These are phyloP conservation scores for Arge pagana DNA, from an alignment of 2,888 invertebrate species.

Conservation along the genomic window DNA sequence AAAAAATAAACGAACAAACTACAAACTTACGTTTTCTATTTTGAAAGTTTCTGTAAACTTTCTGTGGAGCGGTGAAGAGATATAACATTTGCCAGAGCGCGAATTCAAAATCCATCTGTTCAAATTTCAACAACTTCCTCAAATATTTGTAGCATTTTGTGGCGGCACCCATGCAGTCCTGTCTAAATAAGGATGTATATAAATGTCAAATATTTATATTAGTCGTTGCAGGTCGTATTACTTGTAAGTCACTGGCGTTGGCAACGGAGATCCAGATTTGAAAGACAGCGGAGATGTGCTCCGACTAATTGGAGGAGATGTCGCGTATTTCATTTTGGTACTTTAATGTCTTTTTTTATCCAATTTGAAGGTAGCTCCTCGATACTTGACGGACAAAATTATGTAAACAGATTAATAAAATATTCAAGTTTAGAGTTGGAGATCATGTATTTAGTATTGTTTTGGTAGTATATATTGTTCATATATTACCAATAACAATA, in stretches of 20 bases:
- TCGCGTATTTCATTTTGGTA: slow-evolving; percentile 67
- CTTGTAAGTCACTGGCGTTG: slow-evolving; percentile 64
- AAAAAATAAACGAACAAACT: too few species aligned
- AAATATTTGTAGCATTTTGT: slow-evolving; percentile 89
- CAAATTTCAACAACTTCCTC: slow-evolving; percentile 81
- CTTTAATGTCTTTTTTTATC: too few species aligned
- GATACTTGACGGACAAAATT: too few species aligned
- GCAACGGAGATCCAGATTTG: slow-evolving; percentile 65
- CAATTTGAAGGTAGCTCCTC: too few species aligned
- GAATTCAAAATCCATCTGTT: slow-evolving; percentile 99
- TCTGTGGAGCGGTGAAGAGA: slow-evolving; percentile 91
- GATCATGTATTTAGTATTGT: too few species aligned
- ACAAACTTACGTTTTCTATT: slow-evolving; percentile 89
- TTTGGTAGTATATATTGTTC: too few species aligned
- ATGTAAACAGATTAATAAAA: too few species aligned
- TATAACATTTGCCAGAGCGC: slow-evolving; percentile 99
- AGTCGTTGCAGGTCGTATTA: slow-evolving; percentile 24
- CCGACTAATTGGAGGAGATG: slow-evolving; percentile 65
- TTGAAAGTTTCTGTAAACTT: slow-evolving; percentile 96
- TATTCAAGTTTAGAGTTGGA: too few species aligned
- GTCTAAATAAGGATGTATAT: slow-evolving; percentile 53
- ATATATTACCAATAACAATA: too few species aligned
- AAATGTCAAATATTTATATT: background rate
- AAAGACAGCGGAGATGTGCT: slow-evolving; percentile 52
- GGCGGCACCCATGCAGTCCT: slow-evolving; percentile 80